phyloP scores from a whole-genome alignment of 2,113 vertebrate genomes.

The cat (Felis catus) region F.catus_Fca126_mat1.0 CM031425.1:16139001-16139500 shows the following conservation, averaged over 20 bases:
- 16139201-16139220: background rate
- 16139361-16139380: background rate
- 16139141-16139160: background rate
- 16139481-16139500: background rate
- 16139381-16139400: background rate
- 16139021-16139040: background rate
- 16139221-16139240: background rate
- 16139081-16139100: background rate
- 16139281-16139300: background rate
- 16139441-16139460: background rate
- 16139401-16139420: too few species aligned
- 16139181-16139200: background rate
- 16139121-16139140: background rate
- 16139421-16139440: background rate
- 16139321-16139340: background rate
- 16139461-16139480: background rate
- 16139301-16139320: background rate
- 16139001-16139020: background rate
- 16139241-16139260: rapidly evolving
- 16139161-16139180: background rate
- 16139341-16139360: background rate
- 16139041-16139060: background rate
- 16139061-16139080: background rate
- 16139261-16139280: background rate
- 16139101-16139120: background rate